Percentiles rank a stretch among this genome's conserved stretches.
These are phyloP conservation scores for Lepisosteus osseus DNA, from an alignment of 2,113 vertebrate genomes.

Conservation along the genomic window DNA sequence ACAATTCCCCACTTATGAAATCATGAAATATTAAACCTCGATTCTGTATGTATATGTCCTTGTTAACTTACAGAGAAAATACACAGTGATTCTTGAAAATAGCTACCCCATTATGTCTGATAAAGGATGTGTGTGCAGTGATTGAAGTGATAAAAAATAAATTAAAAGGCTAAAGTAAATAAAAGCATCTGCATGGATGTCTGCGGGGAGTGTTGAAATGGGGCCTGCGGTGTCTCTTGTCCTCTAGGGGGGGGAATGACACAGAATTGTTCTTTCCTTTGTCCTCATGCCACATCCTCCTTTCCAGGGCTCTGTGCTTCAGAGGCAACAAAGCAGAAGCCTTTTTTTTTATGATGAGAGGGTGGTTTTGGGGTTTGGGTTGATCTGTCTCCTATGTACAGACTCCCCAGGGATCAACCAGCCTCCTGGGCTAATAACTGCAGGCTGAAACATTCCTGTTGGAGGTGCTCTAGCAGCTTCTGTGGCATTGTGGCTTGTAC, in stretches of 20 bases:
- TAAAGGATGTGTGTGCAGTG: too few relatives aligned
- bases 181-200: too few relatives aligned
- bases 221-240: constrained; percentile 6
- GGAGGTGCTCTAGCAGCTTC: not conserved
- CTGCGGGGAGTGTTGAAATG: constrained; percentile 40
- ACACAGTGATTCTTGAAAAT: too few relatives aligned
- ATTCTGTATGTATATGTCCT: too few relatives aligned
- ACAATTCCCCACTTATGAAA: too few relatives aligned
- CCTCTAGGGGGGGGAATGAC: constrained; percentile 13
- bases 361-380: not conserved
- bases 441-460: not conserved
- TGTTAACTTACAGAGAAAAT: too few relatives aligned
- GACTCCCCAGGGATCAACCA: constrained; percentile 2
- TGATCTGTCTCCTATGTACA: not conserved
- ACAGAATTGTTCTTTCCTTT: not conserved
- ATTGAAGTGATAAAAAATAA: not conserved
- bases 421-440: constrained; percentile 14
- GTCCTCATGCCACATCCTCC: not conserved
- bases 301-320: constrained; percentile 6
- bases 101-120: too few relatives aligned
- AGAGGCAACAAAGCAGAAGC: constrained; percentile 11
- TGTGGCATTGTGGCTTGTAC: not conserved
- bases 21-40: too few relatives aligned
- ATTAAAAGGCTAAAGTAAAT: not conserved
- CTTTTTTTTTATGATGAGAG: constrained; percentile 8